A percentile compares a stretch with the other conserved stretches of the same genome.
Conservation (phyloP, 2,797 vertebrate genomes). For the Acipenser oxyrinchus region DNA sequence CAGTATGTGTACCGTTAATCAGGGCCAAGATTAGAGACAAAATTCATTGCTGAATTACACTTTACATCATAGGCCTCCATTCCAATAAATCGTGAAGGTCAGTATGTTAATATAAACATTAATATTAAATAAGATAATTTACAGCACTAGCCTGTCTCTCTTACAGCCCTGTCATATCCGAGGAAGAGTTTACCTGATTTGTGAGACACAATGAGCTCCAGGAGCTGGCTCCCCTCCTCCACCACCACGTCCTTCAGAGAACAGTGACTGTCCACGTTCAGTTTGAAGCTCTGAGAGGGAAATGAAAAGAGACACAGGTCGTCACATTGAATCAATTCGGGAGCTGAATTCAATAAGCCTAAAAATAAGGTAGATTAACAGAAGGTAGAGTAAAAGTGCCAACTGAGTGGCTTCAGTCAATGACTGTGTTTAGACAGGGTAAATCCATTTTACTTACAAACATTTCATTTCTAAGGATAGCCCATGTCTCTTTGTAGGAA, state of each 20-base stretch:
- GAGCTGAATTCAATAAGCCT: no score
- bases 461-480: no score
- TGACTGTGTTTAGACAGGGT: no score
- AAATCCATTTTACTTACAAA: no score
- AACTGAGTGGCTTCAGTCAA: no score
- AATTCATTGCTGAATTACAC: slow-evolving; percentile 9
- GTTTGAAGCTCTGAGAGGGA: slow-evolving; percentile 79
- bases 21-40: no score
- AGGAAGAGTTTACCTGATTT: slow-evolving; percentile 82
- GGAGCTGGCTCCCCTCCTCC: slow-evolving; percentile 82
- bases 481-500: no score
- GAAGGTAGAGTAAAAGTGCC: no score
- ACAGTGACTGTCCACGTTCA: slow-evolving; percentile 80
- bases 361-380: no score
- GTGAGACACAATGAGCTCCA: slow-evolving; percentile 82
- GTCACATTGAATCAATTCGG: no score
- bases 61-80: slow-evolving; percentile 12
- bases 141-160: slow-evolving; percentile 67
- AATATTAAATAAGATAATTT: slow-evolving; percentile 88
- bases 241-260: slow-evolving; percentile 82
- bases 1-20: neutral
- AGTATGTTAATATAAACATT: slow-evolving; percentile 92
- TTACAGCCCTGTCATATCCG: slow-evolving; percentile 65
- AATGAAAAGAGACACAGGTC: slow-evolving; percentile 11
- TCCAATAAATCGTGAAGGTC: slow-evolving; percentile 77